phyloP scores from a whole-genome alignment of 2,113 vertebrate genomes.

The Atrichornis clamosus region DNA sequence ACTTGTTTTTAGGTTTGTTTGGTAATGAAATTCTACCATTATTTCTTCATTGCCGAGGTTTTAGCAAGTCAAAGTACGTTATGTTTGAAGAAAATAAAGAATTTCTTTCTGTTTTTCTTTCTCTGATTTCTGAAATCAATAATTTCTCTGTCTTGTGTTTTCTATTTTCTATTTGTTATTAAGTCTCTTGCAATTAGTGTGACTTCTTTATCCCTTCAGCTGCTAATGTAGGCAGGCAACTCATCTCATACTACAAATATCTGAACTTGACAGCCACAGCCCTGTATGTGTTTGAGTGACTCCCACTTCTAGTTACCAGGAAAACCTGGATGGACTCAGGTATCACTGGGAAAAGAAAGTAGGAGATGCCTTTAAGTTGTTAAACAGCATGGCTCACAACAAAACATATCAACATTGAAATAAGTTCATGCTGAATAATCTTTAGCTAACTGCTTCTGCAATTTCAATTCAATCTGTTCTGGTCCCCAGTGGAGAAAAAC shows the following conservation, averaged over 20 bases:
- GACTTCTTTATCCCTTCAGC: background rate
- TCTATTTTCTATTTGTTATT: background rate
- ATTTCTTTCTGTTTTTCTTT: background rate
- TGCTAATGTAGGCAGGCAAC: background rate
- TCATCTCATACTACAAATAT: background rate
- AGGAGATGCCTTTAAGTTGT: background rate
- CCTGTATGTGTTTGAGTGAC: background rate
- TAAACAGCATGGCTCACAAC: background rate
- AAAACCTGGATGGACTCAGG: background rate
- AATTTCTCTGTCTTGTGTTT: background rate
- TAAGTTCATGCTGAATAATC: background rate
- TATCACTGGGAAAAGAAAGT: background rate
- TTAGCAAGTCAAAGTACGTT: background rate
- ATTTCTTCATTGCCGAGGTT: background rate
- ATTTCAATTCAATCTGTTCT: background rate
- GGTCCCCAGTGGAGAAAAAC: background rate
- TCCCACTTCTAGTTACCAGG: background rate
- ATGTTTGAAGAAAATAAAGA: background rate
- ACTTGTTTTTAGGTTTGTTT: background rate
- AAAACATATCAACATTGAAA: background rate
- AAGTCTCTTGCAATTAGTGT: background rate
- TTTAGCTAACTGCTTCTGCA: conserved; percentile 10
- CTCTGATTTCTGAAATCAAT: background rate
- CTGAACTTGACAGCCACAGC: background rate
- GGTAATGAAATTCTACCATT: background rate